Evolutionary conservation across 1,140 invertebrate species (phyloP), one percentile per base, ranked within the genome.

Genomic region (Heliconius nattereri): DNA sequence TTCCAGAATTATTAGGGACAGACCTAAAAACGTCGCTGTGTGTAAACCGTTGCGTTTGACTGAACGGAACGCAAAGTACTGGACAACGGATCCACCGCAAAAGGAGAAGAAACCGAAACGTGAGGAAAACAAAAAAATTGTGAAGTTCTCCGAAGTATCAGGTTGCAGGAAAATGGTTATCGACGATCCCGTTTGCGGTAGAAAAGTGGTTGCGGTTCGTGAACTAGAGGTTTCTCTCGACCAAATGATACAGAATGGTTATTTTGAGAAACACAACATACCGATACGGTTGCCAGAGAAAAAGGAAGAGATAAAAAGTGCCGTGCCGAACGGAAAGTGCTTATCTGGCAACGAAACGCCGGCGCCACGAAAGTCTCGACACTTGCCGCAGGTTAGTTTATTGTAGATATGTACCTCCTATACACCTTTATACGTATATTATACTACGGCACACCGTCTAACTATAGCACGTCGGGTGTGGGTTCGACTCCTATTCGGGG

Each of bases 111-210:
- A 87, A 45, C 84, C 86, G 37, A 92, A 89, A 78, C 88, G 85
- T 32, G 92, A 92, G 26, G 93, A 94, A 75, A 81, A 83, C 0
- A 95, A 95, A 72, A 95, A 95, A 81, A 95, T 91, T 52, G 94
- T 95, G 0, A 95, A 94, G 78, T 95, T 95, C 83, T 95, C 94
- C 0, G 94, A 95, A 90, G 94, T 95, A 2, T 94, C 94, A 3
- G 94, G 93, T 20, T 94, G 92, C 29, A 90, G 92, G 23, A 95
- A 94, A 71, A 94, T 93, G 88, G 85, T 95, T 7, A 91, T 94
- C 2, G 92, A 94, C 57, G 94, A 93, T 76, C 91, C 90, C 0
- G 85, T 92, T 40, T 90, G 88, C 45, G 92, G 93, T 0, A 78
- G 89, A 16, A 92, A 94, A 80, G 86, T 92, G 19, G 92, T 94